A percentile compares a stretch with the other conserved stretches of the same genome.
Conservation (phyloP, 2,797 vertebrate genomes). For the Artibeus lituratus region DNA sequence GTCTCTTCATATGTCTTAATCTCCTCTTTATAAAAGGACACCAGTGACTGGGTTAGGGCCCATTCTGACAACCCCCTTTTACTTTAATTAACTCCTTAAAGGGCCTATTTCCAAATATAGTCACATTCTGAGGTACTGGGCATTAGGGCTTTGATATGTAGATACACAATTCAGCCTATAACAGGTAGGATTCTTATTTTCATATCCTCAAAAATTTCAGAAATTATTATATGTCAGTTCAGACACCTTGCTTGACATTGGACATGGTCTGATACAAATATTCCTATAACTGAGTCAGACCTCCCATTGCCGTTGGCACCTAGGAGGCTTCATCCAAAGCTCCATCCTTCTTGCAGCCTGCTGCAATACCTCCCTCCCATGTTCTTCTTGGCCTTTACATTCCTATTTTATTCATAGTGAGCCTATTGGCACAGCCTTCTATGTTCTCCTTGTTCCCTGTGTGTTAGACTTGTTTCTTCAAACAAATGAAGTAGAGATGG, state of each 20-base stretch:
- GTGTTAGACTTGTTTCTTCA: neutral
- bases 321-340: neutral
- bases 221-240: neutral
- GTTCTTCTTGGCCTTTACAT: neutral
- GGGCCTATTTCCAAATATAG: neutral
- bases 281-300: neutral
- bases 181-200: neutral
- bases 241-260: neutral
- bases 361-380: fast-evolving
- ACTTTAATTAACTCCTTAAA: neutral
- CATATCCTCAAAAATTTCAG: neutral
- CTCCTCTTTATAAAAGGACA: neutral
- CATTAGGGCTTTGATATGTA: neutral
- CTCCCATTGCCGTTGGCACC: neutral
- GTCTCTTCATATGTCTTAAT: neutral
- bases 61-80: neutral
- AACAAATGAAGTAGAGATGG: neutral
- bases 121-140: neutral
- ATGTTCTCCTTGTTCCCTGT: neutral
- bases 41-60: neutral
- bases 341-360: neutral
- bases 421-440: neutral
- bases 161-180: neutral
- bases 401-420: neutral
- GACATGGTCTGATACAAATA: neutral